phyloP scores from a whole-genome alignment of 2,888 invertebrate genomes.

The Latrodectus hesperus region DNA sequence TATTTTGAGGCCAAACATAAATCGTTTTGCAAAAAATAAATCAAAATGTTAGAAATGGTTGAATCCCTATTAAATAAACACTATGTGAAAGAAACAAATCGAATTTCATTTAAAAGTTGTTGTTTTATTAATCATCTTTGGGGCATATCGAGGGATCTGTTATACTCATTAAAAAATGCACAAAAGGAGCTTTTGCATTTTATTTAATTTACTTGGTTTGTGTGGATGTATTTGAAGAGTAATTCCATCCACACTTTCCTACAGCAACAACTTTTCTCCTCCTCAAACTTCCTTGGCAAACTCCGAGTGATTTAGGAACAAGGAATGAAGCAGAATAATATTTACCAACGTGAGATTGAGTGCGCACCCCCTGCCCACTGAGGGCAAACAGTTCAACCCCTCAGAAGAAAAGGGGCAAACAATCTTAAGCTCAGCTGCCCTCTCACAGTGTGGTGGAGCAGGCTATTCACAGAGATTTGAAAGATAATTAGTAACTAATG shows the following conservation, averaged over 20 bases:
- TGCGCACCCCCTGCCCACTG: constrained; percentile 24
- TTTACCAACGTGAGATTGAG: constrained; percentile 57
- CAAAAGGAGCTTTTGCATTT: no score
- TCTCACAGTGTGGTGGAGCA: background rate
- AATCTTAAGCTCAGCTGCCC: constrained; percentile 41
- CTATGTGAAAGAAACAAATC: no score
- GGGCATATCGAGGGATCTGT: no score
- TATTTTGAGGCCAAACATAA: no score
- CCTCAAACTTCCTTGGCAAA: constrained; percentile 64
- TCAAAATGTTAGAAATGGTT: no score
- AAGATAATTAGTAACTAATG: constrained; percentile 52
- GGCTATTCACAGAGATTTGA: constrained; percentile 38
- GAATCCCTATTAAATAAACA: no score
- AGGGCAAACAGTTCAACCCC: constrained; percentile 6
- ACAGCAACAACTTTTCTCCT: constrained; percentile 65
- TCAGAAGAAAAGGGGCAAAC: constrained; percentile 16
- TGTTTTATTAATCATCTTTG: no score
- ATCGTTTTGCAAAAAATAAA: no score
- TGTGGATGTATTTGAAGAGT: constrained; percentile 55
- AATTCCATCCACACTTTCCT: constrained; percentile 59
- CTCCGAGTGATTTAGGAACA: constrained; percentile 66
- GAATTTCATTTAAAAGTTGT: no score
- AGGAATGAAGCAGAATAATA: constrained; percentile 62
- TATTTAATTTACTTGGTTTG: background rate
- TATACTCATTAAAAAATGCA: no score